Percentiles rank a stretch among this genome's conserved stretches.
These are phyloP conservation scores for Eucriotettix oculatus DNA, from an alignment of 2,888 invertebrate genomes.

Conservation along the genomic window DNA sequence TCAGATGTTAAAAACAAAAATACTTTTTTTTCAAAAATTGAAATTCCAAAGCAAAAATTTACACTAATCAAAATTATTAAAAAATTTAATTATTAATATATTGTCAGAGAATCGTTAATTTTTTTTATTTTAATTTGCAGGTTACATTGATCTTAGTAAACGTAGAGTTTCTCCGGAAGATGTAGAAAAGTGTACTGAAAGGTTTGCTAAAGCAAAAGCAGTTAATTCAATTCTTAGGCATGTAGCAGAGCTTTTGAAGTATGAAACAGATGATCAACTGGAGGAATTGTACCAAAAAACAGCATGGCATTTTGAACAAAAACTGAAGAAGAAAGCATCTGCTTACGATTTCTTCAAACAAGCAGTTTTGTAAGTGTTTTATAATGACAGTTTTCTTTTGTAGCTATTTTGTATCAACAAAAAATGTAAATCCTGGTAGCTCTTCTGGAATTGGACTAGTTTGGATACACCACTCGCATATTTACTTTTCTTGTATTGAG, in stretches of 20 bases:
- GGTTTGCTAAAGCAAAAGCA: slow-evolving; percentile 95
- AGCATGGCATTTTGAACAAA: slow-evolving; percentile 96
- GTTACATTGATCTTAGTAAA: slow-evolving; percentile 98
- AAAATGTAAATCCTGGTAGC: too few relatives aligned
- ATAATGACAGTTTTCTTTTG: too few relatives aligned
- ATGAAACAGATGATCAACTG: slow-evolving; percentile 78
- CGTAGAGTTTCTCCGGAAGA: slow-evolving; percentile 96
- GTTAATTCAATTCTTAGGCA: slow-evolving; percentile 96
- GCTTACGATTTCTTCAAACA: slow-evolving; percentile 98
- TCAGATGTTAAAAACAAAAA: too few relatives aligned
- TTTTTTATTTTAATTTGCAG: slow-evolving; percentile 25
- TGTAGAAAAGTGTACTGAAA: slow-evolving; percentile 93
- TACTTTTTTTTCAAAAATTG: too few relatives aligned
- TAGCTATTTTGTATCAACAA: too few relatives aligned
- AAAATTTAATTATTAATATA: too few relatives aligned
- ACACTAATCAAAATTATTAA: too few relatives aligned
- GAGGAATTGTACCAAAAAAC: slow-evolving; percentile 92
- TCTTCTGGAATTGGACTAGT: too few relatives aligned
- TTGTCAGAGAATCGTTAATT: too few relatives aligned
- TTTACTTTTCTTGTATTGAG: too few relatives aligned
- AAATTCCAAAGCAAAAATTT: too few relatives aligned
- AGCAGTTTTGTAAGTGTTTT: slow-evolving; percentile 65
- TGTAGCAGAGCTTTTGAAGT: slow-evolving; percentile 87
- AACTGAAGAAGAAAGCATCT: slow-evolving; percentile 87
- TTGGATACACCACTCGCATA: too few relatives aligned